Evolutionary conservation across 2,113 vertebrate genomes (phyloP).

Genomic region (Pholis gunnellus): DNA sequence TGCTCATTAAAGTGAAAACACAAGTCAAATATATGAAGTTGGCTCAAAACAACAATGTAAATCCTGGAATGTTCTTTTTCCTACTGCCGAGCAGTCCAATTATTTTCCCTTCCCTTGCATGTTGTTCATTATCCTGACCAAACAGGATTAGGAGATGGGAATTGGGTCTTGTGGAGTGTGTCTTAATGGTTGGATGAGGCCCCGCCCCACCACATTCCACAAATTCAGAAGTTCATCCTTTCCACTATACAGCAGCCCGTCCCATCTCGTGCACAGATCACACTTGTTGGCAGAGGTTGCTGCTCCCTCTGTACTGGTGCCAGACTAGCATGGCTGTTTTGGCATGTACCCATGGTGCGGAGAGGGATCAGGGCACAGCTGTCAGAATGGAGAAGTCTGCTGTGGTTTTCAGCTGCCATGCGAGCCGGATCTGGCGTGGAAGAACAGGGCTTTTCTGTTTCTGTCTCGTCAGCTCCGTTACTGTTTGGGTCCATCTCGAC

Average conservation of each 20-base stretch:
- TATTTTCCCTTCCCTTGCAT: slow-evolving; percentile 48
- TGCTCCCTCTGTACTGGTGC: slow-evolving; percentile 19
- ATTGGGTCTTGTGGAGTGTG: slow-evolving; percentile 14
- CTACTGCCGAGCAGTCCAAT: slow-evolving; percentile 29
- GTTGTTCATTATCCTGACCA: slow-evolving; percentile 53
- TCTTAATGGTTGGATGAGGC: slow-evolving; percentile 54
- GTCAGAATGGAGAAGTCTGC: slow-evolving; percentile 46
- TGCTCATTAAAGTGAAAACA: slow-evolving; percentile 10
- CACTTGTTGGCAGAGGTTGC: slow-evolving; percentile 49
- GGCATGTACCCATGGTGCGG: slow-evolving; percentile 43
- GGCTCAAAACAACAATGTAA: slow-evolving; percentile 15
- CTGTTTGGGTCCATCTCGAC: slow-evolving; percentile 27
- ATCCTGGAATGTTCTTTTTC: slow-evolving; percentile 33
- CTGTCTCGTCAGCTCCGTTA: slow-evolving; percentile 26
- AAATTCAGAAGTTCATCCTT: slow-evolving; percentile 37
- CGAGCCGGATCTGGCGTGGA: slow-evolving; percentile 30
- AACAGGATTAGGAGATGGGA: slow-evolving; percentile 45
- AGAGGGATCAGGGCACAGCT: slow-evolving; percentile 60
- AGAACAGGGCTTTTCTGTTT: slow-evolving; percentile 48
- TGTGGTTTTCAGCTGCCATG: slow-evolving; percentile 46
- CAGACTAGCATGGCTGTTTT: slow-evolving; percentile 48
- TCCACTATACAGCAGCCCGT: slow-evolving; percentile 17
- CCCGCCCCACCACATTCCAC: slow-evolving; percentile 10
- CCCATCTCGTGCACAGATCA: slow-evolving; percentile 40
- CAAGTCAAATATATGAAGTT: not conserved